Percentiles rank a stretch among this genome's conserved stretches.
phyloP scores from a whole-genome alignment of 2,113 vertebrate species.

The Epinephelus moara region DNA sequence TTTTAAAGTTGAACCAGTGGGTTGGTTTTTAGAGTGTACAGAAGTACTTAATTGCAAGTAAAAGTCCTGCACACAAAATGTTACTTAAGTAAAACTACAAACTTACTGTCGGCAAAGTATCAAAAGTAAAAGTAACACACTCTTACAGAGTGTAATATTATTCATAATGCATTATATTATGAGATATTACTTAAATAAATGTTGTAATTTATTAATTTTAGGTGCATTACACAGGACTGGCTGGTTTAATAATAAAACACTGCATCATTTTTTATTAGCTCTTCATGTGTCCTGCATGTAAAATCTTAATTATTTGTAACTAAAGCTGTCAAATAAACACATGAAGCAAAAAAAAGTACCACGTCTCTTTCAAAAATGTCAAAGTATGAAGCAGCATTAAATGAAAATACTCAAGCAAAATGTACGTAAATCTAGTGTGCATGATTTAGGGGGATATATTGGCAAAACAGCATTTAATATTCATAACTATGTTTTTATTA shows the following conservation, averaged over 20 bases:
- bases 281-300: neutral
- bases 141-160: neutral
- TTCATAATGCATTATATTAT: neutral
- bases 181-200: neutral
- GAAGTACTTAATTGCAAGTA: too few species aligned
- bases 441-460: too few species aligned
- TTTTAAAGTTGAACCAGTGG: too few species aligned
- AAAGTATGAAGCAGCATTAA: neutral
- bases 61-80: neutral
- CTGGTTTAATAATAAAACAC: neutral
- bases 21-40: too few species aligned
- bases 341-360: neutral
- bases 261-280: neutral
- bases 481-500: too few species aligned
- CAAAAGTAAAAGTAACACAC: too few species aligned
- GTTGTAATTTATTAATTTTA: neutral
- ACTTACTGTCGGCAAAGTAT: neutral
- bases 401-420: neutral
- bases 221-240: neutral
- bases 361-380: neutral
- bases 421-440: neutral
- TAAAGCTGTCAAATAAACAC: neutral
- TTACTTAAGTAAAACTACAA: neutral
- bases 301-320: neutral
- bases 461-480: too few species aligned